Percentiles rank a stretch among this genome's conserved stretches.
Conservation (phyloP, 1,140 invertebrate species). For the Tetramorium alpestre region DNA sequence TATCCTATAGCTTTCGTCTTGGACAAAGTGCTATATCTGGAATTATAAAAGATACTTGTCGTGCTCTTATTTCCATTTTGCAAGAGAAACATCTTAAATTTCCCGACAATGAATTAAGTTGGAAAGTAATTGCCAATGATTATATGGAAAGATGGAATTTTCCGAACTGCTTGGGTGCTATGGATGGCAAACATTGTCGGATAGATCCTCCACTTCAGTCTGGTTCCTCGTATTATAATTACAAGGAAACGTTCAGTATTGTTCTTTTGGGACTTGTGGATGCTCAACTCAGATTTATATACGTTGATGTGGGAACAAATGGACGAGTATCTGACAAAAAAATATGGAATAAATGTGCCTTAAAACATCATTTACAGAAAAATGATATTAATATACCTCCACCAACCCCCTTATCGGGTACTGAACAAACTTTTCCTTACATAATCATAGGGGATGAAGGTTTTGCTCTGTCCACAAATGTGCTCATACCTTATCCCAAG, state of each 20-base stretch:
- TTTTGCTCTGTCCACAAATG: background rate
- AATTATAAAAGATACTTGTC: background rate
- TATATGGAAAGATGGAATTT: background rate
- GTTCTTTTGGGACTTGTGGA: constrained; percentile 4
- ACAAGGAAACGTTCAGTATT: background rate
- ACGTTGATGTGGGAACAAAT: background rate
- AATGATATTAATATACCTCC: background rate
- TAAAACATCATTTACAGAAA: background rate
- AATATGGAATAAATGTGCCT: constrained; percentile 19
- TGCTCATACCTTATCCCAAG: too few relatives aligned
- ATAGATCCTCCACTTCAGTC: background rate
- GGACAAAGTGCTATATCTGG: constrained; percentile 13
- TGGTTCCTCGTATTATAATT: background rate
- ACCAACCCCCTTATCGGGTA: background rate
- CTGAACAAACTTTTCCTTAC: background rate
- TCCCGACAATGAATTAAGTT: background rate
- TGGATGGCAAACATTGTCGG: constrained; percentile 1
- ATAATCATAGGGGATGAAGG: background rate
- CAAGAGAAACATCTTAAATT: too few relatives aligned
- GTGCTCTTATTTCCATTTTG: background rate
- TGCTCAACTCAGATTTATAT: constrained; percentile 25
- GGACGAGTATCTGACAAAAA: background rate
- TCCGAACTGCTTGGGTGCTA: background rate
- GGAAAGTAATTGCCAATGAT: background rate
- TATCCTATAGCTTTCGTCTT: constrained; percentile 3